Evolutionary conservation across 2,797 vertebrate genomes (phyloP), one percentile per base, ranked within the genome.

Genomic region (Uromys caudimaculatus): DNA sequence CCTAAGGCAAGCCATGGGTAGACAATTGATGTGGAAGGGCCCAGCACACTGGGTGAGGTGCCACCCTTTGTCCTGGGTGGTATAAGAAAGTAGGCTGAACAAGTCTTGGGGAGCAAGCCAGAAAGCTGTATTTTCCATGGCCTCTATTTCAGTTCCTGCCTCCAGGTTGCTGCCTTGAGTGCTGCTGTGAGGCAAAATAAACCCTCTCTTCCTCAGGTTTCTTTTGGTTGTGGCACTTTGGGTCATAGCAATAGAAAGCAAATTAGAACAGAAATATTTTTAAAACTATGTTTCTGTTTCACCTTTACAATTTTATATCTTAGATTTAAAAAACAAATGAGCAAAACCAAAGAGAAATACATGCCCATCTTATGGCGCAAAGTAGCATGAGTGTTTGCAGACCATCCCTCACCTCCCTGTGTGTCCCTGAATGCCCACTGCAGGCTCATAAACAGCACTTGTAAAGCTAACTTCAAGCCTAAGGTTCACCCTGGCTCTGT

Each of bases 261-360:
- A 85, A 67, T 32, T 21, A 67, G 32, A 47, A 23, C 60, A 67
- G 29, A 89, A 44, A 44, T 14, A 35, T 9, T 47, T 75, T 35
- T 50, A 47, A 77, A 50, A 71, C 73, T 19, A 10, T 27, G 9
- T 16, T 13, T 4, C 7, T 27, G 19, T 76, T 94, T 75, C 44
- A 24, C n/a, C 69, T 83, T 90, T 83, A 60, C 2, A 38, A 5
- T 84, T 92, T 86, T 93, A 44, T 90, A 95, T 88, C 64, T 95
- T 64, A n/a, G 27, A 82, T 90, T 91, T 76, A 14, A 73, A 95
- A 62, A 81, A 52, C 16, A 52, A 78, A 32, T 2, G 7, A 47
- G 13, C 60, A 92, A 69, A 85, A 58, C 21, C n/a, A 27, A 41
- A 56, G 27, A 90, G 35, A 95, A 78, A 83, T 75, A 14, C 19